Evolutionary conservation across 2,797 vertebrate genomes (phyloP).

Genomic region (Phoeniculus purpureus): DNA sequence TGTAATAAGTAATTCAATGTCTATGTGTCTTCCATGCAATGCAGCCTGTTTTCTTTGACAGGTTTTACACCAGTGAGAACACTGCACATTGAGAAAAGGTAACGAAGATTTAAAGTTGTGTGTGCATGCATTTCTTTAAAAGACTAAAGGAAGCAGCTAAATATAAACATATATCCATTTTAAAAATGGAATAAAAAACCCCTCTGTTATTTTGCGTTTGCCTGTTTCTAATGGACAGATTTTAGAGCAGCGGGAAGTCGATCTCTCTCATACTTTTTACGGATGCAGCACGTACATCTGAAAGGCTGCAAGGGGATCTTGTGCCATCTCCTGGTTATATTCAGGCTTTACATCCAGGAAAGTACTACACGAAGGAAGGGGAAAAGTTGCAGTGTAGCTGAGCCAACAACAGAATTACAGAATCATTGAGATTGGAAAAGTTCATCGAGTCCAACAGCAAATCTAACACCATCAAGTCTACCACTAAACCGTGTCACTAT

Average conservation of each 20-base stretch:
- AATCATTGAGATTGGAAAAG: background rate
- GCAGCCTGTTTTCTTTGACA: background rate
- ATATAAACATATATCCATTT: background rate
- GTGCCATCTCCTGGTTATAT: conserved; percentile 51
- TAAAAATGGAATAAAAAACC: background rate
- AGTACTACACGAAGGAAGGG: background rate
- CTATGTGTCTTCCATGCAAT: background rate
- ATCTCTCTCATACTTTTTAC: background rate
- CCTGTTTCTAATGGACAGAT: background rate
- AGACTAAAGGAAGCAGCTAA: background rate
- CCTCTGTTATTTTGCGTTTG: background rate
- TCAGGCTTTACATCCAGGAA: background rate
- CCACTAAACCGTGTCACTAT: background rate
- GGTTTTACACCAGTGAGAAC: background rate
- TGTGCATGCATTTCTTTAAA: background rate
- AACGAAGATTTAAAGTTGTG: background rate
- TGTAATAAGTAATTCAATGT: background rate
- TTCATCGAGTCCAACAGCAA: background rate
- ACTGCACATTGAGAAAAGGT: background rate
- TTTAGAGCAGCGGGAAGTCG: background rate
- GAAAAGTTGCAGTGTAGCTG: background rate
- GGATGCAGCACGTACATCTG: accelerated
- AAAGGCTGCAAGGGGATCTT: background rate
- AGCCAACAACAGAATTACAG: background rate
- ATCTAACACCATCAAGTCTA: background rate